Evolutionary conservation across 2,888 invertebrate genomes (phyloP).

Genomic region (Tethea ocularis): DNA sequence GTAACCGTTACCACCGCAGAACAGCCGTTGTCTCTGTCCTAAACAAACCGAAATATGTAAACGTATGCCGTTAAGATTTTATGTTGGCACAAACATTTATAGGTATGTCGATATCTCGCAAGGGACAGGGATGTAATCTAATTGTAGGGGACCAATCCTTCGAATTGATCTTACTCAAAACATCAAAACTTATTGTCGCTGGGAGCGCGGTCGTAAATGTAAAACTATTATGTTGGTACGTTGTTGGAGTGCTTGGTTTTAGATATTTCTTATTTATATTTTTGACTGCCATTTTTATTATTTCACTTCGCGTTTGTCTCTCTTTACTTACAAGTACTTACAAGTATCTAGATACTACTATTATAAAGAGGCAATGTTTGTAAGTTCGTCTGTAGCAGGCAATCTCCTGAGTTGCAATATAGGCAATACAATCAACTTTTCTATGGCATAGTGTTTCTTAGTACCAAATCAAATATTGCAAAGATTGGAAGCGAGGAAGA

Average conservation of each 20-base stretch:
- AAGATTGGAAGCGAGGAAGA: no score
- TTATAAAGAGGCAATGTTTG: no score
- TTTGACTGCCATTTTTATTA: background rate
- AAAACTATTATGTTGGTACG: slow-evolving; percentile 14
- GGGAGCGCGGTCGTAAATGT: slow-evolving; percentile 29
- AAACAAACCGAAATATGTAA: slow-evolving; percentile 5
- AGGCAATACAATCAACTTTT: no score
- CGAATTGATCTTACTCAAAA: slow-evolving; percentile 26
- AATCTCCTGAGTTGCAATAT: no score
- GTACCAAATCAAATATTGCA: no score
- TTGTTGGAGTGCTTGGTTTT: background rate
- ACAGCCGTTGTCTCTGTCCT: slow-evolving; percentile 4
- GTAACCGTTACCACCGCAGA: background rate
- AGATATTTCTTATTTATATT: background rate
- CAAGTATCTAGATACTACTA: no score
- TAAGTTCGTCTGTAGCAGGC: no score
- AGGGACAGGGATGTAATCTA: background rate
- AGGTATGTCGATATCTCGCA: background rate
- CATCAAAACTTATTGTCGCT: slow-evolving; percentile 26
- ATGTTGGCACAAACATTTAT: slow-evolving; percentile 1
- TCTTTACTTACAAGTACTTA: no score
- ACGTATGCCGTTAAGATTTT: slow-evolving; percentile 4
- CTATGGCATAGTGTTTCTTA: no score
- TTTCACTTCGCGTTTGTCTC: no score
- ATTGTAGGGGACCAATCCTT: slow-evolving; percentile 13